Evolutionary conservation across 1,140 invertebrate species (phyloP), one percentile per base, ranked within the genome.

Genomic region (Drosophila oshimai): DNA sequence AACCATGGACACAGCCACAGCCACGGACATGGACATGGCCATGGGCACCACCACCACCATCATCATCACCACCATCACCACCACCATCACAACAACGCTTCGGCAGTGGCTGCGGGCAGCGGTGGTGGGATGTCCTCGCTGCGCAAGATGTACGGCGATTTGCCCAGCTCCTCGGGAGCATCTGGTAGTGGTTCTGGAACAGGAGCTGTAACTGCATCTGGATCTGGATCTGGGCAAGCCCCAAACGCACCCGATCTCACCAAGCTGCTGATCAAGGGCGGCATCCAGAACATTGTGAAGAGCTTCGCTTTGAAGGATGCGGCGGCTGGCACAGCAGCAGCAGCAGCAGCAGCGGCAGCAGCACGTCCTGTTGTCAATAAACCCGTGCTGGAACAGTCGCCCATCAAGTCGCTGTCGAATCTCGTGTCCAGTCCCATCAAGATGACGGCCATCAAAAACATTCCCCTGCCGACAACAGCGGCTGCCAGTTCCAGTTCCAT

Each of bases 351-450:
- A n/a, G n/a, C n/a, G n/a, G n/a, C n/a, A n/a, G n/a, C n/a, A n/a
- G n/a, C n/a, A n/a, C n/a, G n/a, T n/a, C n/a, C n/a, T n/a, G n/a
- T n/a, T n/a, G n/a, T n/a, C n/a, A n/a, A 20, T 24, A 68, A 77
- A 7, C 13, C 73, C 72, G 77, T 47, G 64, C 89, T 61, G 91
- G 93, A 93, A 58, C 93, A 93, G 61, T 93, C 93, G 13, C 93
- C 93, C 20, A 93, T 94, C 13, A 93, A 94, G 84, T 94, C 93
- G 62, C 89, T 94, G 31, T 94, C 93, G 54, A 93, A 93, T 89
- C 91, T 94, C 65, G 93, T 93, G 20, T 93, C 93, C 65, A 93
- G 93, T 88, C 93, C 93, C 47, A 92, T 93, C 37, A 92, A 93
- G 65, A 84, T 89, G 33, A 87, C 89, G 31, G 65, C 87, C 53